Base-by-base conservation (phyloP, 37 sponge, comb jelly and placozoan genomes). In the Aphrocallistes beatrix region DNA sequence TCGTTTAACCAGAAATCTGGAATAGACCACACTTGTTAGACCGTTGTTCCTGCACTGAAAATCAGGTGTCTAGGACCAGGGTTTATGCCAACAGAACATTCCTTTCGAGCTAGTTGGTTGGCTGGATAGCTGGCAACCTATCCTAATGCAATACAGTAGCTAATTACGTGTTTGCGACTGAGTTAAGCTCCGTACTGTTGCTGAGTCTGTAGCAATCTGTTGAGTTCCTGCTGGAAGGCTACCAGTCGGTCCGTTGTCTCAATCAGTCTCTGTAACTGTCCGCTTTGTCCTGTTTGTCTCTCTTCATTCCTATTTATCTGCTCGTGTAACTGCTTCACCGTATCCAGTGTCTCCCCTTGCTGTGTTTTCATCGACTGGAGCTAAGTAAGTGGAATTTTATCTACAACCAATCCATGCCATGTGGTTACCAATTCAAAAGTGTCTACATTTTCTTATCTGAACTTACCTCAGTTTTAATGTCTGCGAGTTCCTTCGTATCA, bases 121-220 rank as follows among this genome's bases (percentile, higher is more conserved):
- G n/a, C n/a, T n/a, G n/a, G n/a, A n/a, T n/a, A n/a, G n/a, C n/a
- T n/a, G n/a, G n/a, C n/a, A n/a, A n/a, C n/a, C n/a, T n/a, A n/a
- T n/a, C n/a, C 75, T 60, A 60, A 19, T 30, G 34, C 28, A 60
- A 60, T 60, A 60, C 75, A 60, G 25, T 60, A 30, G 75, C 75
- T 60, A 60, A 60, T 60, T 60, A 60, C 75, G 75, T 60, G 75
- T 60, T 60, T 3, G 28, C n/a, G 75, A 60, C 10, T 60, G 75
- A 60, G 75, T 60, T 60, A 60, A 60, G 75, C 75, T 60, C 75
- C 75, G 75, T 60, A 60, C 75, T 60, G 75, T 60, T 60, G 75
- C 6, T 60, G 75, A 30, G 6, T 60, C 10, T 60, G 75, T 60
- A 60, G 28, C 28, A 60, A 30, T 60, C 75, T 60, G 75, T 30